Base-by-base conservation (phyloP, 2,797 vertebrate genomes). In the Tinamus major region DNA sequence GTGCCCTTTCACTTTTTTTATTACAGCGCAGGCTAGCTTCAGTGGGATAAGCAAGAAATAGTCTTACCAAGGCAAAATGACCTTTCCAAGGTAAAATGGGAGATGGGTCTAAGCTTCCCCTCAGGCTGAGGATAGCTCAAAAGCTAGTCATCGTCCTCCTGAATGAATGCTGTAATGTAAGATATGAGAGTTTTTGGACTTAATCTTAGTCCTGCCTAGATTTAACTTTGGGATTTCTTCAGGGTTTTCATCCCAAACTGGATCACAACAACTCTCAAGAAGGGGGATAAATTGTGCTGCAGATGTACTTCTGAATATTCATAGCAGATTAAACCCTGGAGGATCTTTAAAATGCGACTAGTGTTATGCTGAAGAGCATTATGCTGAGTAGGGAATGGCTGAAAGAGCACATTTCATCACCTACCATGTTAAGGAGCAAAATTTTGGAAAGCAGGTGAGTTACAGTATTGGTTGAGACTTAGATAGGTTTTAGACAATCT, bases 1-100 rank as follows among this genome's bases (percentile, higher is more conserved):
- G 0, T 33, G 12, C 0, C 2, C 1, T 59, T 67, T 61, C 77
- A 13, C 1, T 24, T 55, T 68, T 16, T 1, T 10, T 61, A 58
- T 41, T 77, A 67, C 5, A 51, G 11, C 46, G 3, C 31, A 56
- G 55, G 31, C 31, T 56, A 56, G 31, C 55, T 56, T n/a, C 18
- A n/a, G 31, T 56, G 10, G 55, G 31, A 56, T 56, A 56, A 56
- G 31, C 5, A 61, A 67, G 11, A 65, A 88, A 69, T 14, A 74
- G 29, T 13, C 16, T 62, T 21, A 81, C 65, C 31, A 10, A 8
- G 6, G 20, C 7, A 61, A 91, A 87, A 31, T 55, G 5, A 3
- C 3, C 4, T 48, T 67, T 6, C 42, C 53, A 56, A 56, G 53
- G 53, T 19, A 56, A 53, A 53, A 56, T 56, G 55, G 31, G 55